Conservation (phyloP, 2,113 vertebrate genomes). For the Nesoenas mayeri region DNA sequence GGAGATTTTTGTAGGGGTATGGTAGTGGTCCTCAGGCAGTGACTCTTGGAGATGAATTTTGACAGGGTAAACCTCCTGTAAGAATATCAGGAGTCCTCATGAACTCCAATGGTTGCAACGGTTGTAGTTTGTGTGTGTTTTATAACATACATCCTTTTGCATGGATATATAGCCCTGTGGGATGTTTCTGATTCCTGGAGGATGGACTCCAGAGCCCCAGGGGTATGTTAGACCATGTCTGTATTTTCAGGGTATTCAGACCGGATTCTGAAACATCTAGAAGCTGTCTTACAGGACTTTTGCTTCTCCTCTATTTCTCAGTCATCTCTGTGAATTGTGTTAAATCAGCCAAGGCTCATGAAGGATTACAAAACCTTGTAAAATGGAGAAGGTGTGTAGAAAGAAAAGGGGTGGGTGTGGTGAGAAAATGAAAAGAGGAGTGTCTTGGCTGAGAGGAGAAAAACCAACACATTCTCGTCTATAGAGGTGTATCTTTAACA, state of each 20-base stretch:
- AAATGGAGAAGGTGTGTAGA: neutral
- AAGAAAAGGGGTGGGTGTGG: neutral
- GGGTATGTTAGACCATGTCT: neutral
- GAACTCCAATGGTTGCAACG: neutral
- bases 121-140: neutral
- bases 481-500: neutral
- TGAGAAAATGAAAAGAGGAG: neutral
- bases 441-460: neutral
- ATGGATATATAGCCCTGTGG: neutral
- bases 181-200: neutral
- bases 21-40: neutral
- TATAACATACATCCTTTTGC: neutral
- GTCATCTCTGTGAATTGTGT: neutral
- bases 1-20: neutral
- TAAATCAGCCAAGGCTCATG: neutral
- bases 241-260: neutral
- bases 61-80: neutral
- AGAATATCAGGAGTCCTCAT: neutral
- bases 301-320: neutral
- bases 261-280: neutral
- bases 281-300: neutral
- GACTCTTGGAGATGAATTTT: neutral
- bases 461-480: neutral
- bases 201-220: neutral
- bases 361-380: conserved; percentile 3